Base-by-base conservation (phyloP, 2,113 vertebrate genomes). In the Heloderma charlesbogerti region DNA sequence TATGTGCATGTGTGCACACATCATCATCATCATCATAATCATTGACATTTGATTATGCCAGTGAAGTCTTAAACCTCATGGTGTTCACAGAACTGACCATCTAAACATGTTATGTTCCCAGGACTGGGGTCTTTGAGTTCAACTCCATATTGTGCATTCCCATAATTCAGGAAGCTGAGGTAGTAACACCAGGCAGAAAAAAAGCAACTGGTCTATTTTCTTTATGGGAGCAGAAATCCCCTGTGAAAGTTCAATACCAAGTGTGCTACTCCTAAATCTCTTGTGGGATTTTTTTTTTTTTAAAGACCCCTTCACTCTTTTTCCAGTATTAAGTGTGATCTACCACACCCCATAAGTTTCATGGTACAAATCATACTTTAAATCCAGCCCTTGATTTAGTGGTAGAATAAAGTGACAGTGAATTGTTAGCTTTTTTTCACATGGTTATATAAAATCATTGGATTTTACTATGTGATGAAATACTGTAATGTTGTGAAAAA, bases 311-410 rank as follows among this genome's bases (percentile, higher is more conserved):
- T 29, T 79, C 25, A 48, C 10, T 48, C n/a, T 37, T 9, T 37
- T 79, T 79, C 8, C 77, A 79, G 43, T 29, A 10, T 22, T 45
- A 78, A n/a, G 27, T 71, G 29, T 77, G 25, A 78, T 45, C 75
- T 43, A 79, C 45, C 78, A 31, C 25, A 48, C 45, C 45, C 27
- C 27, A 5, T 31, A 80, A 51, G 34, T 51, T 69, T 48, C 27
- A 79, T 48, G 37, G 4, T 29, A 79, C 43, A 48, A 48, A 45
- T 29, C 78, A 80, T 80, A 31, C 29, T 94, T 91, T 81, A 89
- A 69, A n/a, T 84, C 69, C 80, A 84, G 13, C 0, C 71, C 18
- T 93, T 0, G 82, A 87, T 69, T 43, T 18, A 15, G 1, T 75
- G 1, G 40, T 89, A 43, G 40, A 18, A 45, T 6, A 15, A 87